Conservation (phyloP, 1,140 invertebrate genomes). For the Drosophila bocki region DNA sequence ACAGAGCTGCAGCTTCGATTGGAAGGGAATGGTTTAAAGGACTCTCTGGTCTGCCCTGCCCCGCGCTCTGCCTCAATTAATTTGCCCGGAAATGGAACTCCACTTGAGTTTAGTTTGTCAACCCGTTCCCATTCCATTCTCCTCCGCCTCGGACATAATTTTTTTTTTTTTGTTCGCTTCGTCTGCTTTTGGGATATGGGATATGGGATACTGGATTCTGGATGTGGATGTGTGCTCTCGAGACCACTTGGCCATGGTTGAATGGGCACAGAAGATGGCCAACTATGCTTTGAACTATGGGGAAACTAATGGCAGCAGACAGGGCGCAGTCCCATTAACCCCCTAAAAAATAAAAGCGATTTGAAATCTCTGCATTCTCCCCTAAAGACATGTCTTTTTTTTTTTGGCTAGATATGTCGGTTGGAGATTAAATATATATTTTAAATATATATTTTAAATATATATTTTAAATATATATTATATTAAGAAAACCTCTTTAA, state of each 20-base stretch:
- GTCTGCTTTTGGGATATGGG: conserved; percentile 44
- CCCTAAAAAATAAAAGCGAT: background rate
- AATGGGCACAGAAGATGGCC: conserved; percentile 74
- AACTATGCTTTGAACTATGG: conserved; percentile 81
- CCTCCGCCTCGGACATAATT: conserved; percentile 40
- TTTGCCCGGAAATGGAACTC: conserved; percentile 80
- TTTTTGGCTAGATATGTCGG: background rate
- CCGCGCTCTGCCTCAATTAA: conserved; percentile 69
- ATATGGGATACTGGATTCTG: conserved; percentile 2
- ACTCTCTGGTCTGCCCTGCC: background rate
- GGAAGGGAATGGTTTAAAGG: background rate
- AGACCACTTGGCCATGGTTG: conserved; percentile 72
- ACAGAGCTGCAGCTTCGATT: background rate
- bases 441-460: background rate
- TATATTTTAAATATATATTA: background rate
- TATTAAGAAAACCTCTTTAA: background rate
- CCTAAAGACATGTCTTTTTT: background rate
- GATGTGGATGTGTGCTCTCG: conserved; percentile 28
- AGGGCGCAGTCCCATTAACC: conserved; percentile 17
- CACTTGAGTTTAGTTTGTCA: conserved; percentile 79
- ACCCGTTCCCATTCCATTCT: conserved; percentile 43
- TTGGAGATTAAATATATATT: background rate
- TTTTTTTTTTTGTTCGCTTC: conserved; percentile 72
- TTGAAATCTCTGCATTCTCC: background rate
- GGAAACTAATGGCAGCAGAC: conserved; percentile 72